Percentiles rank a stretch among this genome's conserved stretches.
Evolutionary conservation across 1,140 invertebrate genomes (phyloP).

Genomic region (Meloidogyne floridensis): DNA sequence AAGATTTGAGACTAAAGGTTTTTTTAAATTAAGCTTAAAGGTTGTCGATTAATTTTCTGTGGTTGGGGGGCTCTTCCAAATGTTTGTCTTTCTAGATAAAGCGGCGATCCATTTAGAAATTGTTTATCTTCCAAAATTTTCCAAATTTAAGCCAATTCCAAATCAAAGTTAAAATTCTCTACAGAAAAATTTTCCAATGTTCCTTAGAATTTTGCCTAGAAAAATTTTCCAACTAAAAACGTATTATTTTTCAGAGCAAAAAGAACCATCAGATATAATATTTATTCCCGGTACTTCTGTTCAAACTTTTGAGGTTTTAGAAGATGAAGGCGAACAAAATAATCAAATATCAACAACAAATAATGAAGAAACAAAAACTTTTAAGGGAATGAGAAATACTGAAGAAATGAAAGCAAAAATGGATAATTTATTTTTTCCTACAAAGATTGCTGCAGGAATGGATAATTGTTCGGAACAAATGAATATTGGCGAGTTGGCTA

Average conservation of each 20-base stretch:
- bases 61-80: too few relatives aligned
- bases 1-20: neutral
- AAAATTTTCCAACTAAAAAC: neutral
- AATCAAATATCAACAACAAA: neutral
- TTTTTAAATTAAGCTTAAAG: neutral
- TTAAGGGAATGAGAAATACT: neutral
- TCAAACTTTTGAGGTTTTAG: conserved; percentile 24
- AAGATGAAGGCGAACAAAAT: conserved; percentile 11
- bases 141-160: too few relatives aligned
- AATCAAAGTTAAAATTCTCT: too few relatives aligned
- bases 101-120: too few relatives aligned
- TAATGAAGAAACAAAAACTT: neutral
- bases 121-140: too few relatives aligned
- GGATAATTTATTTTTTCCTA: neutral
- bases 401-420: neutral
- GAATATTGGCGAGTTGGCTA: neutral
- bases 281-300: conserved; percentile 25
- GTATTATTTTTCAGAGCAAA: neutral
- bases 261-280: conserved; percentile 12
- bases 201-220: too few relatives aligned
- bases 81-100: too few relatives aligned
- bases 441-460: neutral
- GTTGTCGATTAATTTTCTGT: neutral
- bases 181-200: too few relatives aligned
- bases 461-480: neutral